Conservation (phyloP, 2,888 invertebrate genomes). For the Halocaridina rubra region DNA sequence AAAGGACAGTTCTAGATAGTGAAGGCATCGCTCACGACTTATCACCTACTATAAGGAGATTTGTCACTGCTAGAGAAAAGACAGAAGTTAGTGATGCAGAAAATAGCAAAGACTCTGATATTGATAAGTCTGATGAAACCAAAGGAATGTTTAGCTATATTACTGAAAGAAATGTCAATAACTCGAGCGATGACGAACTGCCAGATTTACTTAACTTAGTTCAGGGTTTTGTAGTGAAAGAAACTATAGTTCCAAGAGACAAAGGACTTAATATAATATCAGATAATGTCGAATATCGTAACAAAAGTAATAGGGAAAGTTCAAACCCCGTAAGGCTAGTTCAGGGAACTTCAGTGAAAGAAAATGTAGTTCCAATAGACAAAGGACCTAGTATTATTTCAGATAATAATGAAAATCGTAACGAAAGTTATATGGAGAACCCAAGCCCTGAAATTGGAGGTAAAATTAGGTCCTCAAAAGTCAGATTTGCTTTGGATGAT, state of each 20-base stretch:
- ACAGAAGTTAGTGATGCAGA: neutral
- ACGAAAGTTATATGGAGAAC: neutral
- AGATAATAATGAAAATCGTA: neutral
- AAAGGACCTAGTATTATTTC: no score
- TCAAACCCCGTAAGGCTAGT: neutral
- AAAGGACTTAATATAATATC: no score
- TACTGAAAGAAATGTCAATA: no score
- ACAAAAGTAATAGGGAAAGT: neutral
- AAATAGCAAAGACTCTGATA: neutral
- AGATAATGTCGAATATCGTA: no score
- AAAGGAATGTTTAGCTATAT: no score
- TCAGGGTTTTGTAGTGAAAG: neutral
- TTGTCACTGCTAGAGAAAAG: no score
- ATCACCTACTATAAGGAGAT: no score
- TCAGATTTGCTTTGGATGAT: no score
- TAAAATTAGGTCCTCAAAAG: neutral
- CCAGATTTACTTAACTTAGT: neutral
- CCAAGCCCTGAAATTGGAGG: neutral
- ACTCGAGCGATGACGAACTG: neutral
- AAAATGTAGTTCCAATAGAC: neutral
- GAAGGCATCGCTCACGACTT: no score
- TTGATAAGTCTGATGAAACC: neutral
- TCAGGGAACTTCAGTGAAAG: no score
- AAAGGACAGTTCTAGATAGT: neutral
- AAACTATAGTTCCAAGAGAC: no score